Evolutionary conservation across 2,797 vertebrate genomes (phyloP), one percentile per base, ranked within the genome.

Genomic region (Nannoperca obscura): DNA sequence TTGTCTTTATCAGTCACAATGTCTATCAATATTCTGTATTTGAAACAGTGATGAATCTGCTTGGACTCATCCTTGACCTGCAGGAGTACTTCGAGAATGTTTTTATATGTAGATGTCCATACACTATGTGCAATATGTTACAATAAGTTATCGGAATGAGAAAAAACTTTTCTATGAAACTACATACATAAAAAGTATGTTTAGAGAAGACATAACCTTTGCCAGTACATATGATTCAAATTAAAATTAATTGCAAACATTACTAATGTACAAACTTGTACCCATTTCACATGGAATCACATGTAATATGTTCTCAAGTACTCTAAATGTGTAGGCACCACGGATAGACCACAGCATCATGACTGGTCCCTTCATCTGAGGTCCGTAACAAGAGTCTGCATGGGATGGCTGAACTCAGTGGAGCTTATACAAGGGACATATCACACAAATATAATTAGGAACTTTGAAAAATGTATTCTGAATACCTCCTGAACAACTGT

Each of bases 331-430:
- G 63, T 11, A 52, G 86, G 80, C 66, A 76, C 44, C 89, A 92
- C 90, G 87, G 93, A 96, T 96, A 95, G 91, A 93, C 95, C 95
- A 94, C 95, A 93, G 78, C 92, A 94, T 97, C 97, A 98, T 98
- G 92, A 96, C 97, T 97, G 96, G 92, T 95, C 88, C 92, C 93
- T 91, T 86, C 71, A 93, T 91, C 94, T 95, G 89, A 90, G 88
- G 94, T 93, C 94, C 91, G 88, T 99, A 98, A 98, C 96, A 95
- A 91, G 93, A 96, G 96, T 97, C 97, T 97, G 97, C 98, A 99
- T 99, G 97, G 81, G 64, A 84, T 80, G 94, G 91, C 87, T 95
- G 94, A 95, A 94, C 91, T 80, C 88, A 92, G 55, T 17, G 82
- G 89, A 91, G 85, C 5, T 58, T 52, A 66, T 30, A 65, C 34